A percentile compares a stretch with the other conserved stretches of the same genome.
These are phyloP conservation scores for Nyctibius bracteatus DNA, from an alignment of 2,113 vertebrate species.

Conservation along the genomic window DNA sequence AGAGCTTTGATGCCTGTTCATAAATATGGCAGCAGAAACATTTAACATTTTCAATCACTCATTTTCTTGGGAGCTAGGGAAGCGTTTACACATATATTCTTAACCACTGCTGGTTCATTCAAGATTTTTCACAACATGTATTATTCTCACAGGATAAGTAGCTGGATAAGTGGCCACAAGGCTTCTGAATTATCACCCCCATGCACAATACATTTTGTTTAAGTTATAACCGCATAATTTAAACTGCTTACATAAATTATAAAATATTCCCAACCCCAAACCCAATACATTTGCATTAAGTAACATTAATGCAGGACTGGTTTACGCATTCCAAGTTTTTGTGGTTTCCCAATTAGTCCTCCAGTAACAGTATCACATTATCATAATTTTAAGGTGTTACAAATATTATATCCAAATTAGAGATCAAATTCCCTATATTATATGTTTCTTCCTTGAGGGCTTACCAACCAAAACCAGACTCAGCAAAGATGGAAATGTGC, in stretches of 20 bases:
- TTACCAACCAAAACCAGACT: slow-evolving; percentile 18
- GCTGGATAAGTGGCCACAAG: slow-evolving; percentile 10
- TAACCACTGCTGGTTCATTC: neutral
- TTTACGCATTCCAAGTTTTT: slow-evolving; percentile 36
- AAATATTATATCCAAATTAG: slow-evolving; percentile 51
- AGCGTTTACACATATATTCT: neutral
- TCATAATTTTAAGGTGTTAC: slow-evolving; percentile 55
- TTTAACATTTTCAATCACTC: slow-evolving; percentile 19
- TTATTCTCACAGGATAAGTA: slow-evolving; percentile 16
- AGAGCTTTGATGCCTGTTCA: neutral
- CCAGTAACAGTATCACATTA: slow-evolving; percentile 43
- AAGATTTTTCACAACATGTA: neutral
- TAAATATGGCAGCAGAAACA: slow-evolving; percentile 33
- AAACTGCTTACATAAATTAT: slow-evolving; percentile 18
- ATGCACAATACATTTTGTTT: slow-evolving; percentile 34
- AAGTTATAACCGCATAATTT: slow-evolving; percentile 41
- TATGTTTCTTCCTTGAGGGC: slow-evolving; percentile 44
- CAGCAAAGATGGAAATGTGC: neutral
- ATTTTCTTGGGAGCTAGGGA: slow-evolving; percentile 8
- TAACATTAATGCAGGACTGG: slow-evolving; percentile 8
- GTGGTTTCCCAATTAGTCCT: slow-evolving; percentile 65
- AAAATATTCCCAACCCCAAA: slow-evolving; percentile 34
- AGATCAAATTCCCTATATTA: slow-evolving; percentile 47
- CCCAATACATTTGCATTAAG: slow-evolving; percentile 31
- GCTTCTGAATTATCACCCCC: slow-evolving; percentile 12